Conservation (phyloP, 2,113 vertebrate genomes). For the Caranx ignobilis region DNA sequence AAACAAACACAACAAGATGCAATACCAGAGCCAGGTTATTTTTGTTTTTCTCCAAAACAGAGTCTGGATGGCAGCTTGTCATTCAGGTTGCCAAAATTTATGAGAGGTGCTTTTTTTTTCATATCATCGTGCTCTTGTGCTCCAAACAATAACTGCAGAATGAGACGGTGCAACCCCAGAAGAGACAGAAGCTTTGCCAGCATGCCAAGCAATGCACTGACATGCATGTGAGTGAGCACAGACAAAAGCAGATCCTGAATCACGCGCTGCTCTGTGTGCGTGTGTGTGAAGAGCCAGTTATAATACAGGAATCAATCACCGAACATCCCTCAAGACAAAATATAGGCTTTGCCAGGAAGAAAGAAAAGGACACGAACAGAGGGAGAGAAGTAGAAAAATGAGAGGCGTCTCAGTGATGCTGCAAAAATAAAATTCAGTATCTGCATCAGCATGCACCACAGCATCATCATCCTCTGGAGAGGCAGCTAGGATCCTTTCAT, state of each 20-base stretch:
- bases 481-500: slow-evolving; percentile 64
- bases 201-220: slow-evolving; percentile 27
- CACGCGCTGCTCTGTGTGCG: not conserved
- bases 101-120: slow-evolving; percentile 53
- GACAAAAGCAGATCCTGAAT: slow-evolving; percentile 4
- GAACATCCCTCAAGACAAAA: slow-evolving; percentile 28
- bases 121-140: slow-evolving; percentile 50
- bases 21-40: slow-evolving; percentile 41
- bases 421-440: slow-evolving; percentile 49
- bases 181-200: slow-evolving; percentile 33
- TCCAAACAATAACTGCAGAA: slow-evolving; percentile 70
- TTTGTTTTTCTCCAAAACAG: slow-evolving; percentile 50
- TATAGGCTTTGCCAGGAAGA: slow-evolving; percentile 4
- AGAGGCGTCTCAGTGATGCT: slow-evolving; percentile 25
- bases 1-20: slow-evolving; percentile 11
- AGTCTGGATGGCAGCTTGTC: slow-evolving; percentile 45
- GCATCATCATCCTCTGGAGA: slow-evolving; percentile 67
- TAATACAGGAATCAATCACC: slow-evolving; percentile 20
- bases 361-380: not conserved
- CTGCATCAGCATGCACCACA: slow-evolving; percentile 71
- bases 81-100: slow-evolving; percentile 44
- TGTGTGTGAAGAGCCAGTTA: not conserved
- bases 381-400: slow-evolving; percentile 4
- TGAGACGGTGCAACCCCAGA: slow-evolving; percentile 40
- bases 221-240: slow-evolving; percentile 28